Percentiles rank a stretch among this genome's conserved stretches.
Evolutionary conservation across 2,113 vertebrate species (phyloP).

Genomic region (Talpa occidentalis): DNA sequence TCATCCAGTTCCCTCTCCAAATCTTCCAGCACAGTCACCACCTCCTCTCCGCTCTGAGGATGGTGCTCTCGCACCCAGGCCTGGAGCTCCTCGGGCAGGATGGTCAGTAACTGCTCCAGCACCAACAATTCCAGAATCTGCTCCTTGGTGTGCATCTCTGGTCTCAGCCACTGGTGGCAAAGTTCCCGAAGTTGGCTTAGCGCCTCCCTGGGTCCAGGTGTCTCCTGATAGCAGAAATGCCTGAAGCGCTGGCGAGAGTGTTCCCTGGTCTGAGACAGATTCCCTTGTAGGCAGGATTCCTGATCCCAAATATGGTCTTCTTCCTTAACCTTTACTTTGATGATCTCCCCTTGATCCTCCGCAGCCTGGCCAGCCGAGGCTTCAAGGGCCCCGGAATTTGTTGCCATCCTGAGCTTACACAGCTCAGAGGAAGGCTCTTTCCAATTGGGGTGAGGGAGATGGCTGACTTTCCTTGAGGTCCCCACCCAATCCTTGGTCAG

Average conservation of each 20-base stretch:
- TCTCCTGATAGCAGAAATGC: slow-evolving; percentile 60
- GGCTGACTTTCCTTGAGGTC: neutral
- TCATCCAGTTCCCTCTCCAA: slow-evolving; percentile 64
- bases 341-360: neutral
- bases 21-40: slow-evolving; percentile 51
- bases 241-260: slow-evolving; percentile 42
- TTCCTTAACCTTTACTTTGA: slow-evolving; percentile 46
- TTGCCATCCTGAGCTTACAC: neutral
- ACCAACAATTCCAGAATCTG: slow-evolving; percentile 63
- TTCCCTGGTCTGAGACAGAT: neutral
- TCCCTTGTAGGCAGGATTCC: neutral
- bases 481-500: neutral
- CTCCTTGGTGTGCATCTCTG: slow-evolving; percentile 33
- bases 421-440: neutral
- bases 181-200: slow-evolving; percentile 27
- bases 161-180: slow-evolving; percentile 40
- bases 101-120: slow-evolving; percentile 59
- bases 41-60: slow-evolving; percentile 52
- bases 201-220: slow-evolving; percentile 60
- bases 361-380: neutral
- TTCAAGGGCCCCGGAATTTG: neutral
- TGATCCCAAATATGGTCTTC: slow-evolving; percentile 36
- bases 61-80: slow-evolving; percentile 27
- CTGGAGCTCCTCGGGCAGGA: slow-evolving; percentile 58
- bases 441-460: neutral